Conservation (phyloP, 2,888 invertebrate genomes). For the Xestobium rufovillosum region DNA sequence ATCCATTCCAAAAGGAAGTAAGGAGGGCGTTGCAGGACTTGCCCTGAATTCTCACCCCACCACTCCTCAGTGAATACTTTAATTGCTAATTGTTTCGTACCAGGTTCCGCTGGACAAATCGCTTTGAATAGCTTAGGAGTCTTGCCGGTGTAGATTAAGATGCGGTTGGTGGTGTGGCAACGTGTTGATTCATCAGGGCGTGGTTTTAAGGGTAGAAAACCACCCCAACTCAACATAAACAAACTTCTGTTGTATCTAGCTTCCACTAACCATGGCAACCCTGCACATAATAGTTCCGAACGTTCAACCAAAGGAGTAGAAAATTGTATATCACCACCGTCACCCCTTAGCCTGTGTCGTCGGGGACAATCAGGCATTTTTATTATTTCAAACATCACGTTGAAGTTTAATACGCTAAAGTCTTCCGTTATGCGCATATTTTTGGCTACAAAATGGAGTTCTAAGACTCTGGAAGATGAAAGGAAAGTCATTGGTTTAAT, state of each 20-base stretch:
- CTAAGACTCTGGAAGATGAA: conserved; percentile 61
- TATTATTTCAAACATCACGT: conserved; percentile 62
- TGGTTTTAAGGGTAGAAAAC: conserved; percentile 59
- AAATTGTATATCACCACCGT: conserved; percentile 60
- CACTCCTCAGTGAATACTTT: conserved; percentile 78
- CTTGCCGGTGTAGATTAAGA: conserved; percentile 73
- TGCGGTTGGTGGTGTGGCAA: conserved; percentile 70
- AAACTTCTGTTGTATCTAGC: conserved; percentile 73
- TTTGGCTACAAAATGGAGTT: conserved; percentile 68
- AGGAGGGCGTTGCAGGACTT: conserved; percentile 45
- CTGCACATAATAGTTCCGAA: conserved; percentile 61
- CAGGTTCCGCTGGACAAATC: conserved; percentile 66
- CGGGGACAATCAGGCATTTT: conserved; percentile 58
- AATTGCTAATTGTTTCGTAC: conserved; percentile 58
- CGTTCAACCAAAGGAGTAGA: conserved; percentile 54
- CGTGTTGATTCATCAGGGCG: conserved; percentile 54
- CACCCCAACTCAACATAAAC: conserved; percentile 77
- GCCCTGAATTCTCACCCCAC: conserved; percentile 45
- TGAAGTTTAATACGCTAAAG: conserved; percentile 73
- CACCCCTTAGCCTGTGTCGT: conserved; percentile 54
- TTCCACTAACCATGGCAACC: conserved; percentile 71
- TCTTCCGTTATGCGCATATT: conserved; percentile 71
- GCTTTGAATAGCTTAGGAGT: conserved; percentile 56
- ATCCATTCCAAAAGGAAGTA: conserved; percentile 62
- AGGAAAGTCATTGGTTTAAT: conserved; percentile 56